Evolutionary conservation across 2,113 vertebrate genomes (phyloP).

Genomic region (Ptilorrhoa leucosticta): DNA sequence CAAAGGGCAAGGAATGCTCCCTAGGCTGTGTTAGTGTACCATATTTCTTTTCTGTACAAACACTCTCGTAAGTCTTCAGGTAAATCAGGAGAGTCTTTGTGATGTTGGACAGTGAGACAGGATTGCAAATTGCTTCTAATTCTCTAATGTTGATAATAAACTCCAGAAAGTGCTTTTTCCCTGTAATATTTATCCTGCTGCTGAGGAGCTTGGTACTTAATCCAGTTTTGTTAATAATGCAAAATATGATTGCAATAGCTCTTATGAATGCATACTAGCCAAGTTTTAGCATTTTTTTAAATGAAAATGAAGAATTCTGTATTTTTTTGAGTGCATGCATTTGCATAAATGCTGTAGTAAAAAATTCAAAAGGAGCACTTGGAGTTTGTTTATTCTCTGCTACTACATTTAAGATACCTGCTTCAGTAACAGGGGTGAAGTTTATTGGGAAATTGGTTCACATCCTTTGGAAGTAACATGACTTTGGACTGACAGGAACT

Average conservation of each 20-base stretch:
- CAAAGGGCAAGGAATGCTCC: neutral
- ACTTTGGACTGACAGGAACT: neutral
- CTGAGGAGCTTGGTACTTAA: neutral
- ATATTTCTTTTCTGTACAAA: neutral
- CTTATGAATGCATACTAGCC: neutral
- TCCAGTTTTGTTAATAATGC: neutral
- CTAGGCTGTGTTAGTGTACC: neutral
- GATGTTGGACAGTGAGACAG: neutral
- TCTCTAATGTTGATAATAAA: neutral
- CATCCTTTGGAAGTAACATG: neutral
- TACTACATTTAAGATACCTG: neutral
- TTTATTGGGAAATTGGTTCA: neutral
- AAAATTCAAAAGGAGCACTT: neutral
- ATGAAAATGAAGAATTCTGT: neutral
- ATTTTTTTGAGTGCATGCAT: neutral
- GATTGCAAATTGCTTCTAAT: neutral
- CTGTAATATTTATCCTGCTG: neutral
- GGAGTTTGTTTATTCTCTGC: conserved; percentile 1
- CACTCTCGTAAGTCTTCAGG: neutral
- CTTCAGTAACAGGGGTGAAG: neutral
- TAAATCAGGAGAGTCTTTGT: neutral
- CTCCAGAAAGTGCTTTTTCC: neutral
- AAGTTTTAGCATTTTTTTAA: neutral
- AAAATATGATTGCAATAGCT: neutral
- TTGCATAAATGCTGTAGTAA: neutral